A percentile compares a stretch with the other conserved stretches of the same genome.
phyloP scores from a whole-genome alignment of 2,888 invertebrate genomes.

The Onchidella celtica region DNA sequence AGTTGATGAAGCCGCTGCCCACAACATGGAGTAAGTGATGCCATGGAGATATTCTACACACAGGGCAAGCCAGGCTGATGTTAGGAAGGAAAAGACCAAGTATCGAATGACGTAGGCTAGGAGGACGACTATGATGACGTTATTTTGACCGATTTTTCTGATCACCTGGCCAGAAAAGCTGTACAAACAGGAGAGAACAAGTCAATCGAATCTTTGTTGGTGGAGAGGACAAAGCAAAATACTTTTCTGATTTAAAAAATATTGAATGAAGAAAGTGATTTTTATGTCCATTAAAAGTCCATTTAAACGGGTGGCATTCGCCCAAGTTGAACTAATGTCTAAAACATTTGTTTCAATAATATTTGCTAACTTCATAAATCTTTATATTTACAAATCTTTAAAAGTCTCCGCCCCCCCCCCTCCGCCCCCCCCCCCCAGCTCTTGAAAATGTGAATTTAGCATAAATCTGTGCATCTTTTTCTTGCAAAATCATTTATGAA shows the following conservation, averaged over 20 bases:
- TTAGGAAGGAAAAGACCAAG: slow-evolving; percentile 83
- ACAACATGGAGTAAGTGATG: slow-evolving; percentile 93
- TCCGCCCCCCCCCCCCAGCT: slow-evolving; percentile 1
- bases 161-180: slow-evolving; percentile 25
- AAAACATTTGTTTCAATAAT: background rate
- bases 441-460: no score
- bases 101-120: slow-evolving; percentile 84
- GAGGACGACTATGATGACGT: slow-evolving; percentile 91
- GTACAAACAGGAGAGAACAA: background rate
- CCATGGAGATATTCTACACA: slow-evolving; percentile 93
- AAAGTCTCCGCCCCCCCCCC: background rate
- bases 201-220: no score
- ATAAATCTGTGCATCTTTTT: no score
- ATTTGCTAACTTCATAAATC: background rate
- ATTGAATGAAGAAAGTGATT: background rate
- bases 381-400: background rate
- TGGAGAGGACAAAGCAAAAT: no score
- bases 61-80: slow-evolving; percentile 90
- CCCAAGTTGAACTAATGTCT: no score
- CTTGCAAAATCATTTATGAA: no score
- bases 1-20: slow-evolving; percentile 93
- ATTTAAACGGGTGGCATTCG: no score
- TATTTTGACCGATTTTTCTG: slow-evolving; percentile 84
- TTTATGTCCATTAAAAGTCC: background rate
- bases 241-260: background rate